Conservation (phyloP, 2,113 vertebrate species). For the Stigmatopora argus region DNA sequence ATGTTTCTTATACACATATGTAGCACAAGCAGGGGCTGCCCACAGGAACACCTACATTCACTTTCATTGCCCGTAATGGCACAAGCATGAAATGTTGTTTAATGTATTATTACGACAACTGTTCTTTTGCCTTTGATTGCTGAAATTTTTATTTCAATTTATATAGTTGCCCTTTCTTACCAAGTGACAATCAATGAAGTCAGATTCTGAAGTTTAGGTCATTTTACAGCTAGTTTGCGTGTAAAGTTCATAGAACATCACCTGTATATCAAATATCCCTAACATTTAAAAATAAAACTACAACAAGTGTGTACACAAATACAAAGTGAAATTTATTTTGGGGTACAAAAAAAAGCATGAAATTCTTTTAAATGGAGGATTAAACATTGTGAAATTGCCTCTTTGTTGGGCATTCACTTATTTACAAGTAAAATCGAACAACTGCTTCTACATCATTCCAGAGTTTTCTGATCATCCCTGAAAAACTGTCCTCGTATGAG, state of each 20-base stretch:
- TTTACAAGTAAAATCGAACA: conserved; percentile 48
- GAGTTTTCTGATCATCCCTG: conserved; percentile 29
- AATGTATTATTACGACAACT: too few relatives aligned
- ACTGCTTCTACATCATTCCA: conserved; percentile 22
- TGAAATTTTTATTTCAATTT: too few relatives aligned
- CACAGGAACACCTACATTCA: background rate
- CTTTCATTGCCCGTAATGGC: too few relatives aligned
- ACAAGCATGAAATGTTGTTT: too few relatives aligned
- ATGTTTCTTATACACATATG: background rate
- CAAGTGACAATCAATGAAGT: too few relatives aligned
- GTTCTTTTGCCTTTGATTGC: too few relatives aligned
- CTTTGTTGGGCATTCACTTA: conserved; percentile 47
- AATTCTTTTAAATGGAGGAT: conserved; percentile 58
- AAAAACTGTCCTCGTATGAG: conserved; percentile 21
- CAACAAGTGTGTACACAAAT: conserved; percentile 28
- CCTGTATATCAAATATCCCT: too few relatives aligned
- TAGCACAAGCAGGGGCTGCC: background rate
- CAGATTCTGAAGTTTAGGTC: too few relatives aligned
- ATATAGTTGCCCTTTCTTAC: too few relatives aligned
- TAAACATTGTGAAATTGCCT: conserved; percentile 50
- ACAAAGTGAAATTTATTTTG: conserved; percentile 72
- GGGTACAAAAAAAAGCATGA: conserved; percentile 53
- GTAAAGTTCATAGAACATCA: too few relatives aligned
- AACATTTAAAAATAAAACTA: background rate
- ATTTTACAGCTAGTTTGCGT: too few relatives aligned